These are phyloP conservation scores for Hemibagrus guttatus DNA, from an alignment of 2,797 vertebrate species.

Conservation along the genomic window DNA sequence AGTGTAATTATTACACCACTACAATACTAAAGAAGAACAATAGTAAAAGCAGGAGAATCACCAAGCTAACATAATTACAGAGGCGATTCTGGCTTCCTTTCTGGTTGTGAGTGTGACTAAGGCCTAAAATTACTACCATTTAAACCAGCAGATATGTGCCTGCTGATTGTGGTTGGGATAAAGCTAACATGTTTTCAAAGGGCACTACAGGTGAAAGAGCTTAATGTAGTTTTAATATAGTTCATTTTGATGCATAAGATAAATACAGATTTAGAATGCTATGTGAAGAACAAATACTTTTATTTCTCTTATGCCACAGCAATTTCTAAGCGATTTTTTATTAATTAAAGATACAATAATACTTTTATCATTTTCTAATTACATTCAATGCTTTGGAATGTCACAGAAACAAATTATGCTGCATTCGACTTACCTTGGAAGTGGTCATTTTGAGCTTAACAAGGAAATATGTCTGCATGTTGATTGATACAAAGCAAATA, in stretches of 20 bases:
- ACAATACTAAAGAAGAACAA: slow-evolving; percentile 51
- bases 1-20: slow-evolving; percentile 50
- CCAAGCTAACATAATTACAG: slow-evolving; percentile 37
- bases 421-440: not conserved
- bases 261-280: not conserved
- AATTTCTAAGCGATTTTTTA: not conserved
- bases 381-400: not conserved
- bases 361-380: not conserved
- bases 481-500: not conserved
- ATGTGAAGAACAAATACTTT: not conserved
- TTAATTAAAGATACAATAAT: not conserved
- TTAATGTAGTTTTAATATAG: not conserved
- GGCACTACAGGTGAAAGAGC: not conserved
- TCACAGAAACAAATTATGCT: not conserved
- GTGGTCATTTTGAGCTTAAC: not conserved
- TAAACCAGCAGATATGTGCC: slow-evolving; percentile 1
- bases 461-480: not conserved
- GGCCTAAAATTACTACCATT: slow-evolving; percentile 33
- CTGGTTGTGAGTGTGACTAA: slow-evolving; percentile 34
- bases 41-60: slow-evolving; percentile 42
- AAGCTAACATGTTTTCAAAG: slow-evolving; percentile 8
- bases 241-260: not conserved
- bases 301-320: not conserved
- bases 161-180: slow-evolving; percentile 2
- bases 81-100: slow-evolving; percentile 28